These are phyloP conservation scores for Brachionus sp. DNA, from an alignment of 1,140 invertebrate species.

Conservation along the genomic window DNA sequence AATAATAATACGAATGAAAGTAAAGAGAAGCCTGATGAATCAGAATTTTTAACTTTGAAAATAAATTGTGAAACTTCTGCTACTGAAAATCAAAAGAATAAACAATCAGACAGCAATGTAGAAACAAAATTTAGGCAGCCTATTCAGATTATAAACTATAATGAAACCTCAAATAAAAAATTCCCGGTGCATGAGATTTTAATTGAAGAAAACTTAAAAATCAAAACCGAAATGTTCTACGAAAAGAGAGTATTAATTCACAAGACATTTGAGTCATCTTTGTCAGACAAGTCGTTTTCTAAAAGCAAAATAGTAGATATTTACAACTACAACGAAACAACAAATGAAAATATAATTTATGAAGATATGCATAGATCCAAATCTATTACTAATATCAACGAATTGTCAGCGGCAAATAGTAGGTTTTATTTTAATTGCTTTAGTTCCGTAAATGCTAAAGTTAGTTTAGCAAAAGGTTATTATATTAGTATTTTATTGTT, in stretches of 20 bases:
- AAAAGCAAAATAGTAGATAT: neutral
- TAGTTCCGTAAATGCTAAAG: neutral
- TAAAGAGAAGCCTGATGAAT: neutral
- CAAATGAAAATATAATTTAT: neutral
- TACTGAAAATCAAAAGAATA: neutral
- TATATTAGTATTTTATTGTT: neutral
- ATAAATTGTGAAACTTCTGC: neutral
- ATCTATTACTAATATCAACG: neutral
- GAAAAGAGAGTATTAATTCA: neutral
- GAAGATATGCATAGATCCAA: neutral
- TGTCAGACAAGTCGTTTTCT: neutral
- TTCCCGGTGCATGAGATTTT: neutral
- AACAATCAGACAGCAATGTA: neutral
- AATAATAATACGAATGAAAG: neutral
- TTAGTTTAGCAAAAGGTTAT: neutral
- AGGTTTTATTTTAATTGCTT: neutral
- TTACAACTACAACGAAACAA: slow-evolving; percentile 12
- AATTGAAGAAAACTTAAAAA: slow-evolving; percentile 12
- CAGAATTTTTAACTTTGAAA: neutral
- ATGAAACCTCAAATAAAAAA: neutral
- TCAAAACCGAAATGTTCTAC: slow-evolving; percentile 6
- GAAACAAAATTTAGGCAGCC: neutral
- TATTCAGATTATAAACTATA: neutral
- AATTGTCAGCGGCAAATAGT: neutral
- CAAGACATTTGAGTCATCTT: neutral